phyloP scores from a whole-genome alignment of 2,888 invertebrate species.

The Phengaris arion region DNA sequence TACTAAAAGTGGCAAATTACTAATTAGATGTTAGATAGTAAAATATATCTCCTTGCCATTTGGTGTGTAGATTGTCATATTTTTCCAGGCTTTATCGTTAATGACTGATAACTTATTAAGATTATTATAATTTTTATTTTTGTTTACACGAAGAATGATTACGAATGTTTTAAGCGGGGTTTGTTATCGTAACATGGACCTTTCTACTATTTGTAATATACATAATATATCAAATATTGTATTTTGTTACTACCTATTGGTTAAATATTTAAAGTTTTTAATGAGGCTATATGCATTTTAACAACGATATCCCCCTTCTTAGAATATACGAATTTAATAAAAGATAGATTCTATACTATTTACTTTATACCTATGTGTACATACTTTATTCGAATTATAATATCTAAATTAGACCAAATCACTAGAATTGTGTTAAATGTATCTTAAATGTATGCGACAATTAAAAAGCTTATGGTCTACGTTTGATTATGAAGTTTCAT shows the following conservation, averaged over 20 bases:
- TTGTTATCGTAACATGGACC: neutral
- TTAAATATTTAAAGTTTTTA: neutral
- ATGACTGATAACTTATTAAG: constrained; percentile 27
- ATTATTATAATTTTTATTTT: constrained; percentile 25
- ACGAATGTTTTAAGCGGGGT: neutral
- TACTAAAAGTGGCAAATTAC: constrained; percentile 11
- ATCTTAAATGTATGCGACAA: neutral
- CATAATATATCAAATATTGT: neutral
- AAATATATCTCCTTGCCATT: constrained; percentile 13
- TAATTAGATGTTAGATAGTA: constrained; percentile 16
- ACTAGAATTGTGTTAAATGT: neutral
- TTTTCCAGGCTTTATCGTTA: constrained; percentile 23
- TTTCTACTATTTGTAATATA: neutral
- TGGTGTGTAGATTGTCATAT: constrained; percentile 15
- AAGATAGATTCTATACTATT: neutral
- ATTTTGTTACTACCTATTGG: constrained; percentile 8
- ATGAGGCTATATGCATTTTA: neutral
- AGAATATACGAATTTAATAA: neutral
- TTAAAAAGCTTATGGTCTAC: too few species aligned
- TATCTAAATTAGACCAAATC: constrained; percentile 4
- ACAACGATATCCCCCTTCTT: constrained; percentile 7
- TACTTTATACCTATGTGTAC: neutral
- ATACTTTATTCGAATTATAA: neutral
- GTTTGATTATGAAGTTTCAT: neutral
- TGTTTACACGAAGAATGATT: neutral